These are phyloP conservation scores for Brachypalpus laphriformis DNA, from an alignment of 2,888 invertebrate species.

Conservation along the genomic window DNA sequence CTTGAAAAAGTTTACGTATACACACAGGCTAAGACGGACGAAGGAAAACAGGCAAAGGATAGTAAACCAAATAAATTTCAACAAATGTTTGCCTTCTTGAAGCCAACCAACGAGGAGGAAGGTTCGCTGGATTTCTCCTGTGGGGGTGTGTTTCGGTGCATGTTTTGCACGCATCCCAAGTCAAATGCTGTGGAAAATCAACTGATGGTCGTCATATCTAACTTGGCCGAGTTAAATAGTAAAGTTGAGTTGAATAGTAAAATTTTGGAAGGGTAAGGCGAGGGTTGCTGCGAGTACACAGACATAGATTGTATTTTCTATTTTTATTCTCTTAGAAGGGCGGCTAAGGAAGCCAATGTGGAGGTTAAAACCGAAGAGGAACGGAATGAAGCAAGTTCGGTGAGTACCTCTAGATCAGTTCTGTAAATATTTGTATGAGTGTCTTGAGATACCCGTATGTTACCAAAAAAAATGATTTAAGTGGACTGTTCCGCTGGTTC, in stretches of 20 bases:
- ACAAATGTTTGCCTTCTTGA: slow-evolving; percentile 77
- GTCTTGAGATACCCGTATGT: too few relatives aligned
- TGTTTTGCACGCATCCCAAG: slow-evolving; percentile 84
- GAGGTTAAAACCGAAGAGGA: not conserved
- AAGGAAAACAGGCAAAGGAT: slow-evolving; percentile 48
- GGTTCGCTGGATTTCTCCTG: slow-evolving; percentile 84
- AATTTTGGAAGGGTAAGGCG: slow-evolving; percentile 81
- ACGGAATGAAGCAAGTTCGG: not conserved
- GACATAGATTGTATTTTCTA: not conserved
- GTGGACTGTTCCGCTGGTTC: too few relatives aligned
- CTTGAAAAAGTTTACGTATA: not conserved
- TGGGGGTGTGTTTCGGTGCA: slow-evolving; percentile 84
- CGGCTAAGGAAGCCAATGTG: slow-evolving; percentile 31
- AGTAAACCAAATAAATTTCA: slow-evolving; percentile 65
- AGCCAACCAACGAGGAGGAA: slow-evolving; percentile 80
- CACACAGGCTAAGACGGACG: slow-evolving; percentile 66
- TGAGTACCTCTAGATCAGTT: slow-evolving; percentile 5
- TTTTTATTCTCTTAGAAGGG: slow-evolving; percentile 10
- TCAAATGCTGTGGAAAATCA: slow-evolving; percentile 82
- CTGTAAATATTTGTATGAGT: not conserved
- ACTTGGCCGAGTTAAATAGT: slow-evolving; percentile 82
- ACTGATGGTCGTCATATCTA: slow-evolving; percentile 82
- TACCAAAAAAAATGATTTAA: too few relatives aligned
- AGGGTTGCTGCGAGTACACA: not conserved
- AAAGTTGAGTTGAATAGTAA: slow-evolving; percentile 79